Evolutionary conservation across 2,888 invertebrate species (phyloP).

Genomic region (Chymomyza procnemis): DNA sequence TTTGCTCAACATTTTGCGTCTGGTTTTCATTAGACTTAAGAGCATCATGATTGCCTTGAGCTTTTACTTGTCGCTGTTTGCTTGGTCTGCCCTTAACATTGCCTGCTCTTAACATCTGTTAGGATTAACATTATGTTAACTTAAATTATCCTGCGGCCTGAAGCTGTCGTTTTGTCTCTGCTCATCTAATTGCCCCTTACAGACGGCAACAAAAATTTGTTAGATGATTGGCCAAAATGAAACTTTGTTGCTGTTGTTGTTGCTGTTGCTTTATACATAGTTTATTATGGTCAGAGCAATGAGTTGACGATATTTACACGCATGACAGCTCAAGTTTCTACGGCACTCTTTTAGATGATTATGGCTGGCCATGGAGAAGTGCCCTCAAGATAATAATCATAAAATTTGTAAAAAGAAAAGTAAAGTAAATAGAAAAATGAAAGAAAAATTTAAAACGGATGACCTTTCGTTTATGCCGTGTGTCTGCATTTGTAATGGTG

Average conservation of each 20-base stretch:
- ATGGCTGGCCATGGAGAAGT: neutral
- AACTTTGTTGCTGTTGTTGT: neutral
- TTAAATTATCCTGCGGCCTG: neutral
- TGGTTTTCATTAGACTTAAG: constrained; percentile 32
- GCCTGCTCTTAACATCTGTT: neutral
- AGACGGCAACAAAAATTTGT: constrained; percentile 38
- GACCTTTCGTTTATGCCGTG: neutral
- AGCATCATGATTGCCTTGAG: constrained; percentile 30
- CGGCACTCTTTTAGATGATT: neutral
- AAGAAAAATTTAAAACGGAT: neutral
- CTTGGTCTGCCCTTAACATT: constrained; percentile 13
- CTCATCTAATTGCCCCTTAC: constrained; percentile 50
- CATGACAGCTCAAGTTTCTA: constrained; percentile 1
- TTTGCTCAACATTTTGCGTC: constrained; percentile 49
- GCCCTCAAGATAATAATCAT: constrained; percentile 1
- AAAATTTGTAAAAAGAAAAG: neutral
- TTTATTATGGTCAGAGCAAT: neutral
- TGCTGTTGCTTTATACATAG: neutral
- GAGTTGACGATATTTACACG: neutral
- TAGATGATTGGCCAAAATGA: constrained; percentile 31
- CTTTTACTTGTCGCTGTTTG: constrained; percentile 52
- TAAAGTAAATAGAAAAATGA: too few species aligned
- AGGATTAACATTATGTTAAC: neutral
- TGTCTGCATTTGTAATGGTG: neutral
- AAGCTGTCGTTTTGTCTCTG: neutral